phyloP scores from a whole-genome alignment of 2,113 vertebrate species.

The Erinaceus europaeus region DNA sequence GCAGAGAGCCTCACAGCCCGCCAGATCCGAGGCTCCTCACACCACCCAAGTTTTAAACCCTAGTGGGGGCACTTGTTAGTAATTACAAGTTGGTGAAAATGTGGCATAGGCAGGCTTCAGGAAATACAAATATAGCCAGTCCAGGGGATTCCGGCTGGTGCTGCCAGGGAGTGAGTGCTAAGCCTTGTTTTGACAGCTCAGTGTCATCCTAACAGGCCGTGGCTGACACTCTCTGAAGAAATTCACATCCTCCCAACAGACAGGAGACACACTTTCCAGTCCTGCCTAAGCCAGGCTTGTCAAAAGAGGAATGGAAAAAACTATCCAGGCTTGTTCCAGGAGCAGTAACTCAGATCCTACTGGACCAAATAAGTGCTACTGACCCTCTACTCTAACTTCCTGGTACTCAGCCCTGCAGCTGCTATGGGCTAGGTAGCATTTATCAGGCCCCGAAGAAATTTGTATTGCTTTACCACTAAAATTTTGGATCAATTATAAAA shows the following conservation, averaged over 20 bases:
- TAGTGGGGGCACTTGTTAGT: background rate
- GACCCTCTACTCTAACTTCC: background rate
- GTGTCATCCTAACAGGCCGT: background rate
- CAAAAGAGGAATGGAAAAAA: background rate
- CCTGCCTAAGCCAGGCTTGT: background rate
- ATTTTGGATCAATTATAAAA: too few species aligned
- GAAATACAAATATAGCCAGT: background rate
- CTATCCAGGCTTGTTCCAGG: background rate
- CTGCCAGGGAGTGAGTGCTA: background rate
- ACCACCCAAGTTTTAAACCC: background rate
- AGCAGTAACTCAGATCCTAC: constrained; percentile 6
- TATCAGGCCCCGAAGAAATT: too few species aligned
- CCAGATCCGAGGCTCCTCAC: background rate
- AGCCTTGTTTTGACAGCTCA: constrained; percentile 5
- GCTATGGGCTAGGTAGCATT: too few species aligned
- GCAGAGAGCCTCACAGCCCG: too few species aligned
- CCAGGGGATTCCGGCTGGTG: background rate
- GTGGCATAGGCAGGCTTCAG: background rate
- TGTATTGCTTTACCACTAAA: too few species aligned
- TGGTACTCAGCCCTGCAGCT: too few species aligned
- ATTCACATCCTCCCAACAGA: background rate
- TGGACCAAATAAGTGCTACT: background rate
- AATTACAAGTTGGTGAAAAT: background rate
- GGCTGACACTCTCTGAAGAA: background rate
- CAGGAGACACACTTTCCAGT: background rate